Base-by-base conservation (phyloP, 2,888 invertebrate genomes). In the Laspeyria flexula region DNA sequence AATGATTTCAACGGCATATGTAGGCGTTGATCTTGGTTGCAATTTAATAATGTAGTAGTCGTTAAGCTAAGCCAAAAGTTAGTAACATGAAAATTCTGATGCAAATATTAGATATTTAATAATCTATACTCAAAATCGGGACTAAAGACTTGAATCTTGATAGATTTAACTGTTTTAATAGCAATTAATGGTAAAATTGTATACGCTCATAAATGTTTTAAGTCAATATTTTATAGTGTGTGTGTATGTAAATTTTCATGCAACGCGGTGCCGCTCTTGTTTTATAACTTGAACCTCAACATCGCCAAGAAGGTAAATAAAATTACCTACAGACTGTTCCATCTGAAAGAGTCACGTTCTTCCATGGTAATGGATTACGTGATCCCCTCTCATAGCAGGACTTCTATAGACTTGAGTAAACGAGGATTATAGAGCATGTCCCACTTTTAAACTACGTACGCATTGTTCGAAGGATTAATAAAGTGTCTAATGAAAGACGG, bases 321-420 rank as follows among this genome's bases (percentile, higher is more conserved):
- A 83, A 83, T 83, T 81, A 79, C 73, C 69, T 72, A 57, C 72
- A 66, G 67, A 65, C 64, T 60, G 68, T 65, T 60, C 64, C 57
- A 53, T 55, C 60, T 63, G 72, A 73, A 77, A 77, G 74, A 79
- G 82, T 79, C 85, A 86, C 86, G 86, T 77, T 71, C 77, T 55
- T 52, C 69, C 75, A 73, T 80, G 70, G 82, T 88, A 88, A 88
- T 88, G 87, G 86, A 85, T 85, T 88, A 88, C 88, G 88, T 88
- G 88, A 79, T 75, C 75, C 64, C 60, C 65, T 69, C 65, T 69
- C 66, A 62, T 55, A 62, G 63, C 58, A 54, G 42, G 55, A 65
- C 55, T 62, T 63, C 70, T 68, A 64, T 63, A 61, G 63, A 65
- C 37, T 60, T 55, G 41, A 62, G 47, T 65, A 61, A 67, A 67